These are phyloP conservation scores for Penaeus japonicus DNA, from an alignment of 1,140 invertebrate species.

Conservation along the genomic window DNA sequence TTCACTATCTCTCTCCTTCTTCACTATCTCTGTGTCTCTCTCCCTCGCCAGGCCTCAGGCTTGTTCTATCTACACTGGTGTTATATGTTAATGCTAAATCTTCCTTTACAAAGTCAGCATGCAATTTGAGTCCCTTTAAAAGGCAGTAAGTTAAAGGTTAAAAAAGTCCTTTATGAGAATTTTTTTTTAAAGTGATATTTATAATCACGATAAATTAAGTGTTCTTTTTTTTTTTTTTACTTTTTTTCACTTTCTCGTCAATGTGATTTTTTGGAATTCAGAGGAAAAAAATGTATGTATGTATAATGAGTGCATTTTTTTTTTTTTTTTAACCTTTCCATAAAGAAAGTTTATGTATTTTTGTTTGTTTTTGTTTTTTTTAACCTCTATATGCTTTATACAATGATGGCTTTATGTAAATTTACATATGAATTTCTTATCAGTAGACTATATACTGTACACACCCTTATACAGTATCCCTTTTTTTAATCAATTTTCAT, in stretches of 20 bases:
- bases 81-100: not conserved
- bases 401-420: slow-evolving; percentile 40
- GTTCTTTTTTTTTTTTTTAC: no score
- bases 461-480: no score
- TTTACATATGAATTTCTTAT: slow-evolving; percentile 34
- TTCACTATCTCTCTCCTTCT: no score
- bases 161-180: not conserved
- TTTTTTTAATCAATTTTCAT: not conserved
- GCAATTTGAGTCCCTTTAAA: slow-evolving; percentile 30
- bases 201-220: not conserved
- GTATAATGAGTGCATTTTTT: not conserved
- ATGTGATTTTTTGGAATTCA: no score
- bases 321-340: not conserved
- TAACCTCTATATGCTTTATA: slow-evolving; percentile 18
- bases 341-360: slow-evolving; percentile 17
- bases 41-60: no score
- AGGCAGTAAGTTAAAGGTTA: not conserved
- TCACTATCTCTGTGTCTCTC: no score
- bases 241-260: no score
- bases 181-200: not conserved
- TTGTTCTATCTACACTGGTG: no score
- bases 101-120: slow-evolving; percentile 19
- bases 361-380: not conserved
- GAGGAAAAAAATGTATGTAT: no score
- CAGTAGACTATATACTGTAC: slow-evolving; percentile 10